Conservation (phyloP, 1,140 invertebrate species). For the Drosophila paulistorum region DNA sequence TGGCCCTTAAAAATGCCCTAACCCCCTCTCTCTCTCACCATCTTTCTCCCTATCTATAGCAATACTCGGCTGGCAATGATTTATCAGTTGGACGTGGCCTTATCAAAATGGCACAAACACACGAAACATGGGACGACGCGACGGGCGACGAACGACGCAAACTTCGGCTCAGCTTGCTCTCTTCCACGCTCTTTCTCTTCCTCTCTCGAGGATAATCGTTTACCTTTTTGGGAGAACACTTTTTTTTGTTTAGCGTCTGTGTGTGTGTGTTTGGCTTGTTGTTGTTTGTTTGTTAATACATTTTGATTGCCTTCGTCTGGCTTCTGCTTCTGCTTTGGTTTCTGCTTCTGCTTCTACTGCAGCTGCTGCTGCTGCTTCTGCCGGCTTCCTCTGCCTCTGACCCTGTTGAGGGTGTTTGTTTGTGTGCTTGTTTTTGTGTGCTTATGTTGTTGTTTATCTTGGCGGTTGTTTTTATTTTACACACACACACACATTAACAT, state of each 20-base stretch:
- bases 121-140: conserved; percentile 4
- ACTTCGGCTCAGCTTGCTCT: conserved; percentile 28
- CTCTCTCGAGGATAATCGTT: conserved; percentile 38
- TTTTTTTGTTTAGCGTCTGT: conserved; percentile 39
- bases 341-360: conserved; percentile 27
- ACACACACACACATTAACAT: conserved; percentile 32
- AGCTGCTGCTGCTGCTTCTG: conserved; percentile 29
- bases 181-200: conserved; percentile 9
- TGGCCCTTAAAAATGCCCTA: neutral
- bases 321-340: conserved; percentile 32
- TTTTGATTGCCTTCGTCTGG: conserved; percentile 47
- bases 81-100: conserved; percentile 57
- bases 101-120: conserved; percentile 37
- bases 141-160: conserved; percentile 17
- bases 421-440: conserved; percentile 43
- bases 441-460: conserved; percentile 74
- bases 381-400: neutral
- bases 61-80: conserved; percentile 37
- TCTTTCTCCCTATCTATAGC: neutral
- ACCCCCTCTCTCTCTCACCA: neutral
- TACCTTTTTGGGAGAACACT: conserved; percentile 44
- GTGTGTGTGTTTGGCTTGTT: conserved; percentile 21
- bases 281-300: conserved; percentile 73
- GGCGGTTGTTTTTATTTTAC: conserved; percentile 69
- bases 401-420: conserved; percentile 33